Evolutionary conservation across 1,140 invertebrate species (phyloP), one percentile per base, ranked within the genome.

Genomic region (Bombus balteatus): DNA sequence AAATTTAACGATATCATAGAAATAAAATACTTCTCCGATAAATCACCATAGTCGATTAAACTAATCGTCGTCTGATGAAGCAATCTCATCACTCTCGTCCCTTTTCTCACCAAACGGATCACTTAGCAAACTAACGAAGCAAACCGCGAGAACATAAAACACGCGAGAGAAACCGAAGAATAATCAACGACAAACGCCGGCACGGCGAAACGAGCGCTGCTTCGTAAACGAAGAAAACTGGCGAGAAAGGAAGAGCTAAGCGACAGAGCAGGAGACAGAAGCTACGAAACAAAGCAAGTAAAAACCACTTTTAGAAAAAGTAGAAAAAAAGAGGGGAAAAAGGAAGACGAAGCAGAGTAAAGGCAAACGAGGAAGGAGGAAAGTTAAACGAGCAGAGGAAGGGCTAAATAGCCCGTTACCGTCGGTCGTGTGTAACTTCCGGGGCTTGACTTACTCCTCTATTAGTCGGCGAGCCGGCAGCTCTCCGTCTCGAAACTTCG

Each of bases 401-500:
- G 78, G 59, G 83, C 83, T 88, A 92, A 92, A 92, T 92, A 90
- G 81, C 73, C 87, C 82, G 85, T 91, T 88, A 87, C 81, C 80
- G 76, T 87, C 47, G 66, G 41, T 74, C 85, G 87, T 87, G 89
- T 90, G 87, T 91, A 91, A 93, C 86, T 92, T 89, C 80, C 83
- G 59, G 88, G 83, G 86, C 85, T 92, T 88, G 88, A 92, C 91
- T 92, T 89, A 92, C 91, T 93, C 88, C 87, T 90, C 91, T 91
- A 91, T 92, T 93, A 93, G 81, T 47, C 75, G 53, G 68, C 70
- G 62, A 62, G 75, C 81, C 62, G 75, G 71, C 28, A 77, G 53
- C 66, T 83, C 86, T 81, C 89, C 75, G 81, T 76, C 76, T 82
- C 91, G 88, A 83, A 91, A 92, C 91, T 92, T 92, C 83, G 84